Base-by-base conservation (phyloP, 2,797 vertebrate species). In the Pelobates cultripes region DNA sequence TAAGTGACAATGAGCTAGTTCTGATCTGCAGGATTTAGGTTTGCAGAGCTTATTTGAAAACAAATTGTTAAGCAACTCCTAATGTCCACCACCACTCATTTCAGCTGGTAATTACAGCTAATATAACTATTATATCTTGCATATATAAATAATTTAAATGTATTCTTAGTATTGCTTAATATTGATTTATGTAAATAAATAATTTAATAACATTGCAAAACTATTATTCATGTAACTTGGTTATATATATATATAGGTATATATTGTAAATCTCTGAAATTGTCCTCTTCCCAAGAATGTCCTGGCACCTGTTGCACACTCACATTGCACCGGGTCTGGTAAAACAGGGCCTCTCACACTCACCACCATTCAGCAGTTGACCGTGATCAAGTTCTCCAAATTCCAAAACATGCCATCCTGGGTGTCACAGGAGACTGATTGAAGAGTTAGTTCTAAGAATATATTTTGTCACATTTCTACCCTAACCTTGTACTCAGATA, bases 341-440 rank as follows among this genome's bases (percentile, higher is more conserved):
- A 70, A 81, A 70, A 81, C 51, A 60, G 42, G 68, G 47, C 40
- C 28, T 74, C 72, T 69, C 55, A 70, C 15, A 14, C 61, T 73
- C 60, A 61, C 15, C 66, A 40, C 70, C 61, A 41, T 17, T 69
- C 64, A 79, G 78, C 76, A 83, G 76, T 70, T 83, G 76, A 64
- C 71, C 61, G 43, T 40, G 71, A 75, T 74, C 72, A 73, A 70
- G 77, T 83, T 83, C 72, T 79, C 28, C 44, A 75, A 69, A 83
- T 83, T 83, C 77, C 81, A 83, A 75, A 79, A 75, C 72, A 79
- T 74, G 15, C 72, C 51, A 70, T 28, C 71, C 66, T 61, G 15
- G 44, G 66, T 70, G 72, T 79, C 71, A 78, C 45, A n/a, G 74
- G 71, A 64, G 17, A 78, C 8, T 42, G 43, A 9, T 78, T 57